Percentiles rank a stretch among this genome's conserved stretches.
Conservation (phyloP, 2,797 vertebrate genomes). For the Chaenodraco wilsoni region DNA sequence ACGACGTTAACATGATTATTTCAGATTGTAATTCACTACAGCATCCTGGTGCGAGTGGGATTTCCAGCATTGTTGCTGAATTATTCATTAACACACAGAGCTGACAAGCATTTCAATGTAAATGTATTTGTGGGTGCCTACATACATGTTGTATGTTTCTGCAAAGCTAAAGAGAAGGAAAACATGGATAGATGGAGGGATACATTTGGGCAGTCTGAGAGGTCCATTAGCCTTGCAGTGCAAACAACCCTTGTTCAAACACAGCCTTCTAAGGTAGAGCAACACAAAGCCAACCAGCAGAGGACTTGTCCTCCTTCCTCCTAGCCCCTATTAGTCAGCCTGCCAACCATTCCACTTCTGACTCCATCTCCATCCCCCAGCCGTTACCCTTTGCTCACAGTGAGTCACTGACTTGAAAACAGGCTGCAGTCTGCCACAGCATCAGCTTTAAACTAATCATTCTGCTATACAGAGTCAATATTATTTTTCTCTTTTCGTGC, state of each 20-base stretch:
- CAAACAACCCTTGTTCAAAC: conserved; percentile 47
- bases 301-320: conserved; percentile 48
- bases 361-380: conserved; percentile 53
- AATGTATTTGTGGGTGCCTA: conserved; percentile 21
- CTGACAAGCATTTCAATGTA: conserved; percentile 32
- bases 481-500: conserved; percentile 6
- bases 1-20: conserved; percentile 37
- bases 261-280: conserved; percentile 63
- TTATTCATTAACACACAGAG: conserved; percentile 61
- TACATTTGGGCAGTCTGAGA: conserved; percentile 7
- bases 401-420: conserved; percentile 67
- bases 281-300: conserved; percentile 35
- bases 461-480: conserved; percentile 56
- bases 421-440: conserved; percentile 48
- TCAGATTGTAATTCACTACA: conserved; percentile 41
- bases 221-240: conserved; percentile 28
- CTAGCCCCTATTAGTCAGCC: conserved; percentile 29
- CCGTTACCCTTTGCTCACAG: conserved; percentile 50
- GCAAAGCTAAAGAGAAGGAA: neutral
- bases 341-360: conserved; percentile 46
- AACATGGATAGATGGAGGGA: neutral
- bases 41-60: conserved; percentile 16
- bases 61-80: conserved; percentile 58
- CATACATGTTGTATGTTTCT: conserved; percentile 11
- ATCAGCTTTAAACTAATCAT: conserved; percentile 63